Percentiles rank a stretch among this genome's conserved stretches.
phyloP scores from a whole-genome alignment of 2,797 vertebrate species.

The Hippoglossus hippoglossus region DNA sequence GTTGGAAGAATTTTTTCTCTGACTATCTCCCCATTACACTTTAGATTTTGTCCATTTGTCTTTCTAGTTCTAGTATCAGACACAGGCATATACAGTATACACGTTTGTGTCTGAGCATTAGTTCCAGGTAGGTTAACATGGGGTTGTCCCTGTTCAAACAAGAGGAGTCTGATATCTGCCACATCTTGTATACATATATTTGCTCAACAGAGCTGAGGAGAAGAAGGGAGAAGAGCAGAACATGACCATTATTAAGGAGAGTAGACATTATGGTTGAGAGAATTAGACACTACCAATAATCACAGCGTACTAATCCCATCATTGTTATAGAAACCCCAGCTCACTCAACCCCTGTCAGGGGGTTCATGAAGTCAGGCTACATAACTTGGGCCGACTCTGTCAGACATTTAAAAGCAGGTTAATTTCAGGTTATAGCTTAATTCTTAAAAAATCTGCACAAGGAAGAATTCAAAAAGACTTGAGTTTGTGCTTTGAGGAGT shows the following conservation, averaged over 20 bases:
- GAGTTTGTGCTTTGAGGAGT: background rate
- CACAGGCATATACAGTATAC: background rate
- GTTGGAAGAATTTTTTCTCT: slow-evolving; percentile 9
- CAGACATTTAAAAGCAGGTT: background rate
- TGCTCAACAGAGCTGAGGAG: background rate
- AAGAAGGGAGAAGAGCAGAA: background rate
- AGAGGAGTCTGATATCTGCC: slow-evolving; percentile 5
- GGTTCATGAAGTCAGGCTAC: slow-evolving; percentile 20
- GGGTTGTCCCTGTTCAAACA: background rate
- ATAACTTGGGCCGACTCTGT: background rate
- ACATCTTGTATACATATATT: slow-evolving; percentile 10
- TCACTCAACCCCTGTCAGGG: slow-evolving; percentile 14
- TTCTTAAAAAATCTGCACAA: slow-evolving; percentile 12
- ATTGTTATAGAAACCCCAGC: slow-evolving; percentile 7
- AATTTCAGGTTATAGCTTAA: slow-evolving; percentile 19
- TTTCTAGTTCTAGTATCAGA: slow-evolving; percentile 9
- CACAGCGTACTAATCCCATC: background rate
- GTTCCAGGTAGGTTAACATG: slow-evolving; percentile 12
- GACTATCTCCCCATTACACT: background rate
- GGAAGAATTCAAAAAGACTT: background rate
- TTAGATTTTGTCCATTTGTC: slow-evolving; percentile 3
- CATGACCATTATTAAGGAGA: background rate
- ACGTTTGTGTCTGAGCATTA: background rate
- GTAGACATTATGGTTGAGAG: background rate
- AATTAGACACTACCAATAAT: background rate